These are phyloP conservation scores for Geococcyx californianus DNA, from an alignment of 2,113 vertebrate species.

Conservation along the genomic window DNA sequence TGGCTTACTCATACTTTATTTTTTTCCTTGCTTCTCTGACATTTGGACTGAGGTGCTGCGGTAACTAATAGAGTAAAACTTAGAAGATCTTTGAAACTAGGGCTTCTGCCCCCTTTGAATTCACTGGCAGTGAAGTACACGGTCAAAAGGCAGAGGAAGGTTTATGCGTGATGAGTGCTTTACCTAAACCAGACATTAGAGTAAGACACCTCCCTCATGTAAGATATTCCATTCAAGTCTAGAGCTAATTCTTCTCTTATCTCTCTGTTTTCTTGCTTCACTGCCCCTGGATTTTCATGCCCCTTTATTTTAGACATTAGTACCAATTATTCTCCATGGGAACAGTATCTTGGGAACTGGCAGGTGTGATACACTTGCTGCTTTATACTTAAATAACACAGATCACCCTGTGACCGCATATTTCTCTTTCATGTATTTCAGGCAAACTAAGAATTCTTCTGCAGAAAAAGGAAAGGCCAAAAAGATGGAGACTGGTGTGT, in stretches of 20 bases:
- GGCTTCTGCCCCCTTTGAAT: neutral
- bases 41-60: neutral
- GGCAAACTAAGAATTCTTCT: neutral
- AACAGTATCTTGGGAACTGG: constrained; percentile 13
- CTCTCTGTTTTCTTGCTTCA: neutral
- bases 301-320: neutral
- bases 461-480: neutral
- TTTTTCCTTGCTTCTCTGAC: neutral
- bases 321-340: constrained; percentile 29
- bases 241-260: neutral
- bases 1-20: neutral
- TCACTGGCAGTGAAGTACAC: neutral
- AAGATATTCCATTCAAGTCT: neutral
- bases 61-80: neutral
- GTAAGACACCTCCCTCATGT: neutral
- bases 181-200: neutral
- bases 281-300: neutral
- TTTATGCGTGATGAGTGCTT: neutral
- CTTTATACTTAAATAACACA: neutral
- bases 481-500: neutral
- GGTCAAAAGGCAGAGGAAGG: neutral
- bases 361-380: neutral
- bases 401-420: neutral
- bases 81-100: neutral
- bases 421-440: neutral